Conservation (phyloP, 2,113 vertebrate species). For the Kobus ellipsiprymnus region DNA sequence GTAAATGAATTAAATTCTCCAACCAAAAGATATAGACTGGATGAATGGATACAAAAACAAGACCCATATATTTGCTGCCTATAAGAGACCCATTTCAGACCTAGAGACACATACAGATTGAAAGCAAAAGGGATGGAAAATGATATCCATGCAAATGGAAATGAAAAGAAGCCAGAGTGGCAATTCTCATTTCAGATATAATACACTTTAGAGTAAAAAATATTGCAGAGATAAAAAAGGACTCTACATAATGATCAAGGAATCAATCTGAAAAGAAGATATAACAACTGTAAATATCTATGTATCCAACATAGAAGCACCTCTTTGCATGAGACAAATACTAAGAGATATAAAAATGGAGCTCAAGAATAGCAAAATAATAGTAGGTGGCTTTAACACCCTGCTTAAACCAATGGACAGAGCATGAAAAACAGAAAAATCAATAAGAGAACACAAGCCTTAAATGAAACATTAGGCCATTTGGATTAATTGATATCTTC, state of each 20-base stretch:
- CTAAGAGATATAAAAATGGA: not conserved
- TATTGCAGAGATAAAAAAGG: not conserved
- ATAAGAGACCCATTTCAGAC: too few species aligned
- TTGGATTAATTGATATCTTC: too few species aligned
- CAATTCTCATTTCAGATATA: not conserved
- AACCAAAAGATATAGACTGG: too few species aligned
- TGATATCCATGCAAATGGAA: not conserved
- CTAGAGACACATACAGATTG: too few species aligned
- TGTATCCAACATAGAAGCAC: not conserved
- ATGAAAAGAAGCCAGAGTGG: not conserved
- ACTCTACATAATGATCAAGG: not conserved
- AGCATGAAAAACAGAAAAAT: not conserved
- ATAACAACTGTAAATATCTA: not conserved
- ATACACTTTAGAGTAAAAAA: not conserved
- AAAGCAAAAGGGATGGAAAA: not conserved
- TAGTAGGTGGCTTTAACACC: not conserved
- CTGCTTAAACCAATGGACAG: not conserved
- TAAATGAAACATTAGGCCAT: too few species aligned
- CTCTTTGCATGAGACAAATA: not conserved
- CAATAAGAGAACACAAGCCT: too few species aligned
- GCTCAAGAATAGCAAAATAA: not conserved
- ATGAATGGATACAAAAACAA: too few species aligned
- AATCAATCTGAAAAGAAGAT: not conserved
- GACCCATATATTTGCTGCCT: too few species aligned
- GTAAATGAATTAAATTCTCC: too few species aligned